These are phyloP conservation scores for Thysanoteuthis rhombus DNA, from an alignment of 2,888 invertebrate species.

Conservation along the genomic window DNA sequence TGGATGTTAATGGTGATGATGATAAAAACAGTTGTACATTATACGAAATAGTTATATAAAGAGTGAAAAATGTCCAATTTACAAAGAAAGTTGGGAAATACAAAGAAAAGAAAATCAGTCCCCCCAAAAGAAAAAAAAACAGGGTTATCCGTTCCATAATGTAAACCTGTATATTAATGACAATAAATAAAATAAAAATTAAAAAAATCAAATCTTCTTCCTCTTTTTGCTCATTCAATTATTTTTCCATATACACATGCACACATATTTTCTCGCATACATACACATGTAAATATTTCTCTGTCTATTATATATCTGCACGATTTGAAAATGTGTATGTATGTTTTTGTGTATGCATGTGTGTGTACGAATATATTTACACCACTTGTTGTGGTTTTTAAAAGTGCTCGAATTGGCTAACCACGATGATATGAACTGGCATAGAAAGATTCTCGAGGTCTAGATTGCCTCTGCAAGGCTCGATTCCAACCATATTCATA, in stretches of 20 bases:
- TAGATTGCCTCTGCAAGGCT: not conserved
- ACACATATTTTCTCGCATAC: not conserved
- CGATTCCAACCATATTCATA: not conserved
- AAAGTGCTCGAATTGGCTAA: not conserved
- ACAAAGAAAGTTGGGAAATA: not conserved
- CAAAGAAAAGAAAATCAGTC: not conserved
- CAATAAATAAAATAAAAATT: constrained; percentile 12
- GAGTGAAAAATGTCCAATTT: not conserved
- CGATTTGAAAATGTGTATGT: not conserved
- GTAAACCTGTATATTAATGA: not conserved
- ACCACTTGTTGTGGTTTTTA: not conserved
- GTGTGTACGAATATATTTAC: not conserved
- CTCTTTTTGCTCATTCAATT: not conserved
- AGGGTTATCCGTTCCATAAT: not conserved
- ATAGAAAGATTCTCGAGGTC: not conserved
- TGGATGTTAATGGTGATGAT: not conserved
- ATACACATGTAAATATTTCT: constrained; percentile 12
- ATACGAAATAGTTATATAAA: not conserved
- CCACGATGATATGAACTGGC: not conserved
- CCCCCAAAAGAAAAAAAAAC: not conserved
- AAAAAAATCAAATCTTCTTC: not conserved
- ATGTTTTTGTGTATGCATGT: not conserved
- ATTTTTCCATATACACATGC: not conserved
- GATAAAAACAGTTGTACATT: not conserved
- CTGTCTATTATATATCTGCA: not conserved